phyloP scores from a whole-genome alignment of 53 echinoderm and acorn worm genomes.

The Holothuria scabra region DNA sequence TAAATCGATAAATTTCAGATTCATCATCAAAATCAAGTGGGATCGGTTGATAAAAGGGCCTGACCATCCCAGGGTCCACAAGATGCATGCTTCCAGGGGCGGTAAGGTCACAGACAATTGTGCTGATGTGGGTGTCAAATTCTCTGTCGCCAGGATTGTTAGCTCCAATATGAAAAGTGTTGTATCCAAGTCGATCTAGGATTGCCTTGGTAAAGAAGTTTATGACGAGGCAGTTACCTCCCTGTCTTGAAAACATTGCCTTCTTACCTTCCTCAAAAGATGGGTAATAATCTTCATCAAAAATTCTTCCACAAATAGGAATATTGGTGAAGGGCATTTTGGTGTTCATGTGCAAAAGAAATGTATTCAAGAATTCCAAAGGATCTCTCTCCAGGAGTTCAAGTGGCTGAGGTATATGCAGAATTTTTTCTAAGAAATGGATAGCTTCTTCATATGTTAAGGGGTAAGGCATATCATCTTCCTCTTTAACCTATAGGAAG shows the following conservation, averaged over 20 bases:
- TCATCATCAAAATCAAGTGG: constrained; percentile 23
- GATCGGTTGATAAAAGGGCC: constrained; percentile 4
- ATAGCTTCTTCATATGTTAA: background rate
- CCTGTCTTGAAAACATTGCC: background rate
- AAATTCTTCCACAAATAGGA: background rate
- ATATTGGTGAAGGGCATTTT: constrained; percentile 13
- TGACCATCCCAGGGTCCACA: constrained; percentile 24
- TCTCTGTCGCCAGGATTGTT: constrained; percentile 5
- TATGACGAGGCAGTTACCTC: constrained; percentile 11
- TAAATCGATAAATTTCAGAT: constrained; percentile 16
- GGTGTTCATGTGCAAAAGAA: background rate
- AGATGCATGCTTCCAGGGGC: constrained; percentile 10
- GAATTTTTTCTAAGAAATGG: background rate
- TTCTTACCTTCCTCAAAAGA: constrained; percentile 19
- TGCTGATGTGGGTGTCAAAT: constrained; percentile 24
- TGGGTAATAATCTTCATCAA: background rate
- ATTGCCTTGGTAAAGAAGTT: constrained; percentile 17
- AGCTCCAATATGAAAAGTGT: constrained; percentile 27
- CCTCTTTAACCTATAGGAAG: too few species aligned
- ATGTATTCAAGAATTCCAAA: background rate
- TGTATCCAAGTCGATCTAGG: constrained; percentile 9
- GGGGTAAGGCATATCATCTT: background rate
- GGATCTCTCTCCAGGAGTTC: constrained; percentile 20
- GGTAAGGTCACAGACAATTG: constrained; percentile 19
- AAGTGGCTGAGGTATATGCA: background rate